phyloP scores from a whole-genome alignment of 1,140 invertebrate genomes.

The Apolygus lucorum region DNA sequence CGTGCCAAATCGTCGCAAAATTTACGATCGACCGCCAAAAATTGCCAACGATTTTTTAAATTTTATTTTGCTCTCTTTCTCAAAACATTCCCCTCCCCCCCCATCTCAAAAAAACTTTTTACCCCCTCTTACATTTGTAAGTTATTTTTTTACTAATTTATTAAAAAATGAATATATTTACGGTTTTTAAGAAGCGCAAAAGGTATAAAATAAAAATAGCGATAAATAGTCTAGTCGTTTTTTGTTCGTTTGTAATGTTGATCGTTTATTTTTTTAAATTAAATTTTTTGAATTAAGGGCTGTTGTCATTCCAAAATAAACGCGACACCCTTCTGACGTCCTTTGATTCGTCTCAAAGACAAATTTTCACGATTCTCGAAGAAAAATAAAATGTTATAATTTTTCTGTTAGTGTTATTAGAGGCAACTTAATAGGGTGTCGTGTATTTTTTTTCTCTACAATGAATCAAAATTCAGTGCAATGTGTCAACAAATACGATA shows the following conservation, averaged over 20 bases:
- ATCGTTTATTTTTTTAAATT: not conserved
- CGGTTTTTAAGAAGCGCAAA: not conserved
- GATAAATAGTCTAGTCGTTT: conserved; percentile 2
- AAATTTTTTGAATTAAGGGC: not conserved
- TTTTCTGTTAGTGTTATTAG: too few relatives aligned
- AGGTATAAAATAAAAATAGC: too few relatives aligned
- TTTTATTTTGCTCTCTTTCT: not conserved
- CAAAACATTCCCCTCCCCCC: not conserved
- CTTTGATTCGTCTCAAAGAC: not conserved
- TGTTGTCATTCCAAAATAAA: not conserved
- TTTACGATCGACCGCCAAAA: too few relatives aligned
- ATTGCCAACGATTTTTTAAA: too few relatives aligned
- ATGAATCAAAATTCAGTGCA: too few relatives aligned
- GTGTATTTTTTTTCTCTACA: too few relatives aligned
- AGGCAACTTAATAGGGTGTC: too few relatives aligned
- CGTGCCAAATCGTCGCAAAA: too few relatives aligned
- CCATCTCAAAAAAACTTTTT: not conserved
- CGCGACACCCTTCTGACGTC: not conserved
- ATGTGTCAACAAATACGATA: too few relatives aligned
- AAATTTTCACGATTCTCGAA: too few relatives aligned
- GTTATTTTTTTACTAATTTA: conserved; percentile 24
- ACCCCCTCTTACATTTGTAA: conserved; percentile 11
- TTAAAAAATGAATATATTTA: conserved; percentile 16
- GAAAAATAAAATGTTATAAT: too few relatives aligned
- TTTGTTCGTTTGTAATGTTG: too few relatives aligned